A percentile compares a stretch with the other conserved stretches of the same genome.
Evolutionary conservation across 2,888 invertebrate species (phyloP).

Genomic region (Mystacides longicornis): DNA sequence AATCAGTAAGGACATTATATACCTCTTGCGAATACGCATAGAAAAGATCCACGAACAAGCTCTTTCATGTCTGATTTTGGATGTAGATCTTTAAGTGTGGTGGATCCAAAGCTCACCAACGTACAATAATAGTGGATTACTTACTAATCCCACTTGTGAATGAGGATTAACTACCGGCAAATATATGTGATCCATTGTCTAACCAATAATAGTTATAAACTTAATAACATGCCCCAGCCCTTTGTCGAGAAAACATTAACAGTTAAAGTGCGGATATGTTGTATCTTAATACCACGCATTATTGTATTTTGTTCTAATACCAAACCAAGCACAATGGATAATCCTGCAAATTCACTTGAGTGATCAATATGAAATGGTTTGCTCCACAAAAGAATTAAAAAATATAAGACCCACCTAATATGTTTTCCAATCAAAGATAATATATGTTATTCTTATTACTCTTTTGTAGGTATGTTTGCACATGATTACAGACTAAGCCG

Average conservation of each 20-base stretch:
- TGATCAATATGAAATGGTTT: conserved; percentile 1
- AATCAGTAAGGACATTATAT: too few species aligned
- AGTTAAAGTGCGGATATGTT: background rate
- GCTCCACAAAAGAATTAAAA: background rate
- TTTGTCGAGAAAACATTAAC: background rate
- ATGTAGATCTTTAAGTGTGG: background rate
- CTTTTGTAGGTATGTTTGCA: background rate
- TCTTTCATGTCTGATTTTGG: too few species aligned
- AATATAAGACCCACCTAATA: too few species aligned
- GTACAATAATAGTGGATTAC: background rate
- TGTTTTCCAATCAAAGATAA: background rate
- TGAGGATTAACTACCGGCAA: conserved; percentile 8
- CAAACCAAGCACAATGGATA: background rate
- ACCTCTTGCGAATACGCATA: too few species aligned
- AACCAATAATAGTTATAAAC: background rate
- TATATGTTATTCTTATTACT: too few species aligned
- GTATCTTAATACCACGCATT: background rate
- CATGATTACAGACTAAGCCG: background rate
- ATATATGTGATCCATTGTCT: conserved; percentile 11
- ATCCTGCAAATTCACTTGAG: conserved; percentile 5
- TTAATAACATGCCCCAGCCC: background rate
- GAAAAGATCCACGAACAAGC: too few species aligned
- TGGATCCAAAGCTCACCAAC: too few species aligned
- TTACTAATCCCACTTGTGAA: background rate
- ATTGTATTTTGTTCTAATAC: background rate